These are phyloP conservation scores for Rhopalosiphum nymphaeae DNA, from an alignment of 2,888 invertebrate genomes.

Conservation along the genomic window DNA sequence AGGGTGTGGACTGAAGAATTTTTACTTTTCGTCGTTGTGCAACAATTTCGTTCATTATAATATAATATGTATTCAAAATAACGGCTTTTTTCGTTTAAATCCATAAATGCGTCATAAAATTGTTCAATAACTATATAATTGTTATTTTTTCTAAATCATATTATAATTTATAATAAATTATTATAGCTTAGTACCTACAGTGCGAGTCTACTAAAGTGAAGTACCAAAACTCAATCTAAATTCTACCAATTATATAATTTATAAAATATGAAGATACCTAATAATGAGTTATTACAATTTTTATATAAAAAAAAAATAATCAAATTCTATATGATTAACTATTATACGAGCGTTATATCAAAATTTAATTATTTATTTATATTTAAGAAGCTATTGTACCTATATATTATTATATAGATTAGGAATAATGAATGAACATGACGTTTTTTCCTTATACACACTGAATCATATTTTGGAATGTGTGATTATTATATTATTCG, in stretches of 20 bases:
- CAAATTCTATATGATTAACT: background rate
- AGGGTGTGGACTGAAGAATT: background rate
- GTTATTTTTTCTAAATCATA: background rate
- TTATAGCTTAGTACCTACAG: background rate
- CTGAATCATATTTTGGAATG: slow-evolving; percentile 58
- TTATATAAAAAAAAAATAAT: background rate
- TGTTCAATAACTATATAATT: background rate
- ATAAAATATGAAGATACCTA: background rate
- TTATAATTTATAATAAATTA: background rate
- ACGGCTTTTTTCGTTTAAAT: background rate
- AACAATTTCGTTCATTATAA: background rate
- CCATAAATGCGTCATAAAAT: background rate
- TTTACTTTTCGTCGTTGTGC: background rate
- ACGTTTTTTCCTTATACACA: slow-evolving; percentile 20
- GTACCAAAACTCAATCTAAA: background rate
- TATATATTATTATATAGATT: background rate
- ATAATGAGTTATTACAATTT: background rate
- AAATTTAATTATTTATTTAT: background rate
- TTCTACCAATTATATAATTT: background rate
- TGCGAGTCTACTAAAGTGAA: background rate
- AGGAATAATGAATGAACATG: background rate
- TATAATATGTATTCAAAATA: background rate
- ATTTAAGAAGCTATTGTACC: background rate
- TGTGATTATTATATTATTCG: slow-evolving; percentile 11
- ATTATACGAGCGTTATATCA: background rate